These are phyloP conservation scores for Nemoura dubitans DNA, from an alignment of 2,888 invertebrate genomes.

Conservation along the genomic window DNA sequence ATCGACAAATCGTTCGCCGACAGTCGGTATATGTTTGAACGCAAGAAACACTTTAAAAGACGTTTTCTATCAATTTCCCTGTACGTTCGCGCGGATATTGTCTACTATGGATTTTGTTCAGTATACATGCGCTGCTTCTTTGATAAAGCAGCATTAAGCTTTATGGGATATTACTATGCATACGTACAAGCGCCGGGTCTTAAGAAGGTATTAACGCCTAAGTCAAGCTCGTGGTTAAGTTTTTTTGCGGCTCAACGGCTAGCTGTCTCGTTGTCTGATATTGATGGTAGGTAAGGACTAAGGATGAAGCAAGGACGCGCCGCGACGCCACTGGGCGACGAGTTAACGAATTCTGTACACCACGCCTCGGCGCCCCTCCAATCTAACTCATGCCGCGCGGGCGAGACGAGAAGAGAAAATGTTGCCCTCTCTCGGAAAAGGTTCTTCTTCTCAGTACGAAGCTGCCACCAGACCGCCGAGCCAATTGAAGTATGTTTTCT, in stretches of 20 bases:
- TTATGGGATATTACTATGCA: slow-evolving; percentile 1
- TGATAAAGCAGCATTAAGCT: neutral
- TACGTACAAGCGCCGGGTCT: neutral
- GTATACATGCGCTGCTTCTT: neutral
- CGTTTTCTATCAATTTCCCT: neutral
- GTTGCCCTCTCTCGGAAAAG: neutral
- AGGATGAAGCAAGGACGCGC: neutral
- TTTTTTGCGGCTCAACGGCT: neutral
- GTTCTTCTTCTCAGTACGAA: neutral
- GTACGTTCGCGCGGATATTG: neutral
- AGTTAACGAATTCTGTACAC: slow-evolving; percentile 28
- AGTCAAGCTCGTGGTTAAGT: neutral
- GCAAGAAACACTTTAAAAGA: neutral
- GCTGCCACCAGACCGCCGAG: neutral
- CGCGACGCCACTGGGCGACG: slow-evolving; percentile 25
- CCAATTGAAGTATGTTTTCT: neutral
- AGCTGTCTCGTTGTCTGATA: slow-evolving; percentile 25
- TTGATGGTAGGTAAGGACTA: neutral
- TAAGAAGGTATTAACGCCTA: neutral
- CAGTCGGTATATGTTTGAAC: neutral
- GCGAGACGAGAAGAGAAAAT: neutral
- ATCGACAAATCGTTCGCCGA: neutral
- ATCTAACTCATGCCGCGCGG: slow-evolving; percentile 13
- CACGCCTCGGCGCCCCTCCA: slow-evolving; percentile 20
- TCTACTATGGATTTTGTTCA: neutral